phyloP scores from a whole-genome alignment of 2,888 invertebrate genomes.

The Amiota mariae region DNA sequence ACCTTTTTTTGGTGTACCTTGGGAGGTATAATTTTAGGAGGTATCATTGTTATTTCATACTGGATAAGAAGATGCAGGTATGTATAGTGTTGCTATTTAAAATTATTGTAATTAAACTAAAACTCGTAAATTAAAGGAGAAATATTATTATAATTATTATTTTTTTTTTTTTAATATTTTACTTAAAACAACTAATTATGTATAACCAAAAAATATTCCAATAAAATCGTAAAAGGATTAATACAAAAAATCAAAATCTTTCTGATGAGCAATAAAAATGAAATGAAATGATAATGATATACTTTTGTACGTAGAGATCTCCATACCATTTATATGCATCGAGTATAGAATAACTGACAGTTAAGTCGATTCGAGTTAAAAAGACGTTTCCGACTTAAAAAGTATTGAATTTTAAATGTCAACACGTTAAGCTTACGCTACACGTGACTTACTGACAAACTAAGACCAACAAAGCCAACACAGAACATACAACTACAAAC shows the following conservation, averaged over 20 bases:
- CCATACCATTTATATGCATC: too few relatives aligned
- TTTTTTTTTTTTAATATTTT: background rate
- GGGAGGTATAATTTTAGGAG: conserved; percentile 72
- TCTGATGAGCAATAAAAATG: background rate
- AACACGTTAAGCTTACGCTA: conserved; percentile 50
- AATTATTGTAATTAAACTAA: too few relatives aligned
- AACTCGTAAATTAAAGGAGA: background rate
- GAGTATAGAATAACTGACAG: too few relatives aligned
- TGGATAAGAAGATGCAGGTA: conserved; percentile 75
- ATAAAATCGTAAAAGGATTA: background rate
- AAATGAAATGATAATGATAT: too few relatives aligned
- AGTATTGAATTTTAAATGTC: conserved; percentile 41
- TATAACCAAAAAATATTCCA: background rate
- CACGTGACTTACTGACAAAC: conserved; percentile 49
- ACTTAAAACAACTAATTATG: background rate
- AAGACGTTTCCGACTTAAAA: background rate
- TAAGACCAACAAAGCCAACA: background rate
- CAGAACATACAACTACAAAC: background rate
- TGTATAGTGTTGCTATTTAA: conserved; percentile 41
- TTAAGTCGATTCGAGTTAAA: background rate
- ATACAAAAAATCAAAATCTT: background rate
- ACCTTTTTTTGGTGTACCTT: conserved; percentile 73
- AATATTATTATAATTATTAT: background rate
- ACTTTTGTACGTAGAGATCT: too few relatives aligned
- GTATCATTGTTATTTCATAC: conserved; percentile 73